Conservation (phyloP, 2,888 invertebrate species). For the Acanthosepion lycidas region DNA sequence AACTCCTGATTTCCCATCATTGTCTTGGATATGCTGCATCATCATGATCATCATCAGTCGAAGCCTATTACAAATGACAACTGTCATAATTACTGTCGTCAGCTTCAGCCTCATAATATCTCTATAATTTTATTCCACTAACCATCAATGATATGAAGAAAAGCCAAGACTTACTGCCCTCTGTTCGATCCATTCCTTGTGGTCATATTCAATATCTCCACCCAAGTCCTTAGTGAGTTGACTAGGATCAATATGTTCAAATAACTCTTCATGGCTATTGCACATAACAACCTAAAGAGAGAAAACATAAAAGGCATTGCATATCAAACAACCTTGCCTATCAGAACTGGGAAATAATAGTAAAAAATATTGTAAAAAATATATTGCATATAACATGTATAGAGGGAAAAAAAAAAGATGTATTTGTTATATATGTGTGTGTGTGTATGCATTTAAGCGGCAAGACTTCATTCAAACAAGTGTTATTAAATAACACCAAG, state of each 20-base stretch:
- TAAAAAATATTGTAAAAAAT: background rate
- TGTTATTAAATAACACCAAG: too few relatives aligned
- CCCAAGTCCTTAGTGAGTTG: conserved; percentile 93
- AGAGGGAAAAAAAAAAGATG: background rate
- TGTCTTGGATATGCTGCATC: too few relatives aligned
- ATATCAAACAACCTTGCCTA: background rate
- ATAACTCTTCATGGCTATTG: conserved; percentile 88
- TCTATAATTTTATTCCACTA: background rate
- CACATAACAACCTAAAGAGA: conserved; percentile 82
- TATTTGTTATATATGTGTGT: background rate
- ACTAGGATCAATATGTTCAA: conserved; percentile 86
- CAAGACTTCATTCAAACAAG: too few relatives aligned
- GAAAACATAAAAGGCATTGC: too few relatives aligned
- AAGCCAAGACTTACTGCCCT: conserved; percentile 84
- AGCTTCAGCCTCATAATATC: background rate
- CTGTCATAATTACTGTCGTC: background rate
- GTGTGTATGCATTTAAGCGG: background rate
- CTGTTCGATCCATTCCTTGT: conserved; percentile 97
- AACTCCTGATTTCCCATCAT: too few relatives aligned
- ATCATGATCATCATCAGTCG: too few relatives aligned
- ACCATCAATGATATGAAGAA: background rate
- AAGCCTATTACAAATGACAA: background rate
- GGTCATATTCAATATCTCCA: conserved; percentile 90
- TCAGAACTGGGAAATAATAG: background rate
- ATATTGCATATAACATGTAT: background rate